Conservation (phyloP, 2,113 vertebrate genomes). For the Phylloscopus trochiloides region DNA sequence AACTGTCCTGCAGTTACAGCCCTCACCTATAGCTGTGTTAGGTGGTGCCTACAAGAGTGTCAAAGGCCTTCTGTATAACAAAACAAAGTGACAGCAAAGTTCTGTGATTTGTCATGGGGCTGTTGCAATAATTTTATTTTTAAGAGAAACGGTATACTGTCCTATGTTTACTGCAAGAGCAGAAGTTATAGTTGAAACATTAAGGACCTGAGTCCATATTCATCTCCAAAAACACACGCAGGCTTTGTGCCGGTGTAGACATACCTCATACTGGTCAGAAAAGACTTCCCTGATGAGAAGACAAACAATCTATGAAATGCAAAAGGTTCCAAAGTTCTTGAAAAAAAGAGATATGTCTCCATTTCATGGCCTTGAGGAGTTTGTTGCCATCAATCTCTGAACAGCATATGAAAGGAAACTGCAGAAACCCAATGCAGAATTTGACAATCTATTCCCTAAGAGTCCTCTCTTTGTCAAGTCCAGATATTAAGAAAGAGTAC, state of each 20-base stretch:
- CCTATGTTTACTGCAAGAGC: not conserved
- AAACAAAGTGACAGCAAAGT: not conserved
- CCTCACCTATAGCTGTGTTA: not conserved
- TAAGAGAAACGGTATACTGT: not conserved
- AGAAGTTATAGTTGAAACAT: not conserved
- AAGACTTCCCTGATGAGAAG: not conserved
- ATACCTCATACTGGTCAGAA: not conserved
- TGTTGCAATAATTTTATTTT: not conserved
- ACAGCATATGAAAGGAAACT: not conserved
- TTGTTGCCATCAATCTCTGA: not conserved
- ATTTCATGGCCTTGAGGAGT: not conserved
- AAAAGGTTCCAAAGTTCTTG: not conserved
- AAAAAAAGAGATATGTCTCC: not conserved
- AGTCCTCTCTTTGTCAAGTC: not conserved
- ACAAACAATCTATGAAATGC: not conserved
- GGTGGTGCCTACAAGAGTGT: not conserved
- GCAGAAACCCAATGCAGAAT: not conserved
- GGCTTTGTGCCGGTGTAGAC: not conserved
- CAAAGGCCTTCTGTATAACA: not conserved
- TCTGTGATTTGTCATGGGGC: not conserved
- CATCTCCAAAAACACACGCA: not conserved
- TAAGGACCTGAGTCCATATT: not conserved
- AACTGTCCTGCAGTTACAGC: not conserved
- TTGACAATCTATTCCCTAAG: not conserved
- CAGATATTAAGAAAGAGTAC: not conserved